Base-by-base conservation (phyloP, 2,797 vertebrate species). In the Odontamblyopus lacepedii region DNA sequence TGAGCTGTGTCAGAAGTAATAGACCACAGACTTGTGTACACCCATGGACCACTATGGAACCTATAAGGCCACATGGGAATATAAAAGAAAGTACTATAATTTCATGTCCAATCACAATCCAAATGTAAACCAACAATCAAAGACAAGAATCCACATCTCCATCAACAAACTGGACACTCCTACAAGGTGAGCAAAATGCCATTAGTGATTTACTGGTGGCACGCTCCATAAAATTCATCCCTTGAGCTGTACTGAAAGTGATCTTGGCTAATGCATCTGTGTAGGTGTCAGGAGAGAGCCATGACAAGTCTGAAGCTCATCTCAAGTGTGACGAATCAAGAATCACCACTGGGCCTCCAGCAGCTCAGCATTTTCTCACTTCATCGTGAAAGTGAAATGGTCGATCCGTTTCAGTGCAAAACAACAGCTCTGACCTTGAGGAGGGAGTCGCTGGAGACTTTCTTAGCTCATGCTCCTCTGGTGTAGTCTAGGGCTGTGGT, bases 361-460 rank as follows among this genome's bases (percentile, higher is more conserved):
- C 74, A 16, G 16, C 26, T 72, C 29, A 38, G 63, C 74, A 84
- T 81, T 35, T 73, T 83, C 69, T 73, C 71, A 15, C 63, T 29
- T 64, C 30, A 71, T 5, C 27, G 30, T 1, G 75, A 64, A 79
- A 72, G 72, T 78, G 70, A 69, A 73, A 78, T 75, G 70, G 57
- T 85, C 83, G 61, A 75, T 83, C 72, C n/a, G 63, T 79, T 77
- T 81, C 63, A 62, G 71, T 70, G 69, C 67, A 82, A 80, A 78
- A 48, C 70, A 76, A 77, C 50, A 77, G 76, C 69, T 82, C 83
- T 90, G 89, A 92, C 91, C 88, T 93, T 92, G 89, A 85, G 72
- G 66, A 12, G 77, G 74, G 79, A 71, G 81, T 80, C 80, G 74
- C 77, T 48, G 68, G 74, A 76, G 74, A 62, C 50, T 83, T 80